Evolutionary conservation across 2,888 invertebrate genomes (phyloP), one percentile per base, ranked within the genome.

Genomic region (Leuctra nigra): DNA sequence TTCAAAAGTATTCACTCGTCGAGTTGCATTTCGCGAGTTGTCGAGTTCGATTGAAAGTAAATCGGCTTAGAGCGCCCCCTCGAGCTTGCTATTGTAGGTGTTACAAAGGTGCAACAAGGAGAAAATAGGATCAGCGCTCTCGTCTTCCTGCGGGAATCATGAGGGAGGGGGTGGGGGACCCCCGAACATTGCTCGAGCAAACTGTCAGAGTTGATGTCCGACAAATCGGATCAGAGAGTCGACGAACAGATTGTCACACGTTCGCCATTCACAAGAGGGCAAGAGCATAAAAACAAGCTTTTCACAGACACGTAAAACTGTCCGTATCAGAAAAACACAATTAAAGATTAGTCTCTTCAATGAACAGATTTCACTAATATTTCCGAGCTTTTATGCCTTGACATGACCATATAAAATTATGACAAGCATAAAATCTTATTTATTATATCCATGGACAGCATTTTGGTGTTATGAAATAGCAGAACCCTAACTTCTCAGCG

Each of bases 181-280:
- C 44, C 20, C 13, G 7, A 4, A n/a, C n/a, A 9, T 13, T 14
- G 25, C 38, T 16, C 54, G 22, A 48, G 39, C 38, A 56, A 38
- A 24, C 56, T 56, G 56, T 56, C 56, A 56, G 4, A 35, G 23
- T 23, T 38, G 50, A 48, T 56, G 50, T 56, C 56, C 50, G 14
- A 56, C 73, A 73, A 73, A 73, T 73, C 73, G 73, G 73, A 73
- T 73, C 72, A 72, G 50, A 73, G 73, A 73, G 73, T 73, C 73
- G 73, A 72, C 72, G 72, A 33, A 56, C 56, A 73, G 72, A 72
- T 73, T 73, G 73, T 56, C 36, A 24, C 39, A 50, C 18, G 16
- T 7, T 7, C 22, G 53, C 20, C 41, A 29, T 50, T 50, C 25
- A 50, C 35, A 35, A 48, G 22, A 41, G 48, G 46, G 50, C 39